phyloP scores from a whole-genome alignment of 2,113 vertebrate genomes.

The Craseonycteris thonglongyai region DNA sequence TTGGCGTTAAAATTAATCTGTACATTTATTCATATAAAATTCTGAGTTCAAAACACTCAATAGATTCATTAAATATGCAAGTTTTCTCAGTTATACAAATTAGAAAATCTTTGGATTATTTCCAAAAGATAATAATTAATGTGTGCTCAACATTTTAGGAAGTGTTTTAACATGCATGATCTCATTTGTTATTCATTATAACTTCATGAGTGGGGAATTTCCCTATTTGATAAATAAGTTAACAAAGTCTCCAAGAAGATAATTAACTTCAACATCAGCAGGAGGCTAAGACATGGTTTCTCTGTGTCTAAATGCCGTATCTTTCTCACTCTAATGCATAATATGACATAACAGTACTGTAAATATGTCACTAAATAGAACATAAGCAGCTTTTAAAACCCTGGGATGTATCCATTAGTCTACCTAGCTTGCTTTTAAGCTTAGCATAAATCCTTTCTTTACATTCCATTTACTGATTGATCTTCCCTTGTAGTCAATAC shows the following conservation, averaged over 20 bases:
- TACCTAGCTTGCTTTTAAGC: neutral
- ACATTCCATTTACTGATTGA: neutral
- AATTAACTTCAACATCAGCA: constrained; percentile 15
- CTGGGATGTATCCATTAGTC: neutral
- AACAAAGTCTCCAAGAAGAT: constrained; percentile 7
- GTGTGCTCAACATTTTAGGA: constrained; percentile 4
- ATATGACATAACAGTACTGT: neutral
- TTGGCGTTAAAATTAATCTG: neutral
- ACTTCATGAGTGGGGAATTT: constrained; percentile 46
- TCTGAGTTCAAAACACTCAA: neutral
- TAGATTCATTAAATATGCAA: neutral
- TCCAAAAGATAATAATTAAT: constrained; percentile 16
- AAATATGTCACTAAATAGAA: neutral
- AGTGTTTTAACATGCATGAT: constrained; percentile 25
- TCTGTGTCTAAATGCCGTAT: neutral
- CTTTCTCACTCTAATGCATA: neutral
- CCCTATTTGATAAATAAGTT: constrained; percentile 42
- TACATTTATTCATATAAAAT: neutral
- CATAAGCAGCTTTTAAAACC: neutral
- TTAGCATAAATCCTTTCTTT: neutral
- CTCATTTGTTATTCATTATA: constrained; percentile 46
- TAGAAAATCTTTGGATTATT: neutral
- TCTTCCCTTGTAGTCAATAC: neutral
- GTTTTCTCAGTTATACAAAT: constrained; percentile 18
- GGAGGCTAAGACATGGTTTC: neutral